Evolutionary conservation across 2,797 vertebrate genomes (phyloP).

Genomic region (Octomys mimax): DNA sequence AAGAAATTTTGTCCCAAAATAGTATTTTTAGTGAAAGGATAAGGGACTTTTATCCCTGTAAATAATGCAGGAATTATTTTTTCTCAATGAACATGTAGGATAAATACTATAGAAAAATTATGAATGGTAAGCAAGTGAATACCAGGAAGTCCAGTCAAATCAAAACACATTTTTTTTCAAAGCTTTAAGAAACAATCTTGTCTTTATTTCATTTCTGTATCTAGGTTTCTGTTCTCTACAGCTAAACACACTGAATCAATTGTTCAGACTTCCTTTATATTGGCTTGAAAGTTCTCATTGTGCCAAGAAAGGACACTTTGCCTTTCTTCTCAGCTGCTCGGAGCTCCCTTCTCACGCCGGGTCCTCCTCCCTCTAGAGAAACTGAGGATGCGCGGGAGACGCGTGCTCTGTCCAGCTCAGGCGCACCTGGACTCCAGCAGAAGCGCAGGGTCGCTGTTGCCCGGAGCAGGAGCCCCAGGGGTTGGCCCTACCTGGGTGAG

Average conservation of each 20-base stretch:
- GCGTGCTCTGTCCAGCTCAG: background rate
- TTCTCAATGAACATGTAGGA: background rate
- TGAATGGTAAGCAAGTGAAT: background rate
- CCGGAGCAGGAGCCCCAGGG: background rate
- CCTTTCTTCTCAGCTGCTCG: background rate
- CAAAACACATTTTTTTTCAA: background rate
- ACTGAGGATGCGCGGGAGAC: background rate
- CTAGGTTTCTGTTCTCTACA: background rate
- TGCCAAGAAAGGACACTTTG: background rate
- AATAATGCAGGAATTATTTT: background rate
- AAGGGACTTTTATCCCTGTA: conserved; percentile 19
- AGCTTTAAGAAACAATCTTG: background rate
- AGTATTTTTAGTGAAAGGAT: background rate
- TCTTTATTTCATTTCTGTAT: background rate
- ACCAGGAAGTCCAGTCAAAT: background rate
- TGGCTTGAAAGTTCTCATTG: background rate
- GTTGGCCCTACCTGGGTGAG: background rate
- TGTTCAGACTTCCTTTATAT: background rate
- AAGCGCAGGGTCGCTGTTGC: background rate
- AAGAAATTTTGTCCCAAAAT: background rate
- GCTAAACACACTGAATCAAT: background rate
- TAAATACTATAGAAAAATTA: background rate
- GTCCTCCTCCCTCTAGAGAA: background rate
- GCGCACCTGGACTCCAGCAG: background rate
- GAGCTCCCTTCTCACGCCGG: background rate